Evolutionary conservation across 2,888 invertebrate genomes (phyloP), one percentile per base, ranked within the genome.

Genomic region (Drosophila monieri): DNA sequence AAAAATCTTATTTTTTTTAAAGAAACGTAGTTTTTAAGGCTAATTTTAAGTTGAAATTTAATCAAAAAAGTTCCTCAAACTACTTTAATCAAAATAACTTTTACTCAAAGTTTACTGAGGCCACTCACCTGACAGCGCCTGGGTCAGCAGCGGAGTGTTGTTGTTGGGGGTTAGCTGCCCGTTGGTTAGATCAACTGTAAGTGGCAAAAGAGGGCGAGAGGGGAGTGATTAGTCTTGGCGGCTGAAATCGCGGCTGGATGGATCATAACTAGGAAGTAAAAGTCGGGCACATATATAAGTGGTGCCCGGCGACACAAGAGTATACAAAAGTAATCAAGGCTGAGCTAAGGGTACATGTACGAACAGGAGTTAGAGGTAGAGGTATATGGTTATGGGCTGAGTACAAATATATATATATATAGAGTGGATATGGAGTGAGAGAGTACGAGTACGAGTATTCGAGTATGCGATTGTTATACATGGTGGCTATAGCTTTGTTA

Each of bases 151-250:
- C 92, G 97, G 97, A 92, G 97, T 97, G 93, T 97, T 97, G 95
- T 97, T 97, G 95, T 97, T 97, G 93, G 97, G 97, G 92, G 97
- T 97, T 93, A 97, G 95, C 94, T 97, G 97, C 93, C 97, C 97
- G 93, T 97, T 97, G 94, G 96, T 96, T 94, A 97, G 95, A 94
- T 97, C 97, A 95, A 97, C 97, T 97, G 95, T 93, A 95, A 94
- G 65, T 80, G 65, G 69, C 70, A 85, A 75, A 79, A 76, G 73
- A 68, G 69, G 59, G n/a, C 46, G 15, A 60, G 35, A 65, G 30
- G 35, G 8, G 23, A 32, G 72, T 71, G 48, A 74, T 77, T 79
- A 85, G 55, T 77, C 64, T 48, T 54, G 58, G 59, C 43, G 51
- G 55, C 51, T 30, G 60, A 54, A 27, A 23, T 43, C 51, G 41